phyloP scores from a whole-genome alignment of 2,113 vertebrate genomes.

The Axis porcinus region DNA sequence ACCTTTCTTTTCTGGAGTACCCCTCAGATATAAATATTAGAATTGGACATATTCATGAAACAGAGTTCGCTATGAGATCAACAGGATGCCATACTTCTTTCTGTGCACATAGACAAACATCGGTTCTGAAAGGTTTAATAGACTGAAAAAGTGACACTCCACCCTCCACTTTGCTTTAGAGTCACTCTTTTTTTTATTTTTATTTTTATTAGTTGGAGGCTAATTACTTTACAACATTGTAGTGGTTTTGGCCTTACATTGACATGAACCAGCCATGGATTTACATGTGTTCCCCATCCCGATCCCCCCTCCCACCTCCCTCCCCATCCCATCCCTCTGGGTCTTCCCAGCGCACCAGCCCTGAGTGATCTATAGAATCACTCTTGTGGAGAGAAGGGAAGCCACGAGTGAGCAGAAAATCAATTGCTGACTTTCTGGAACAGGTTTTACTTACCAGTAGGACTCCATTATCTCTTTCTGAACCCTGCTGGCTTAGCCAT shows the following conservation, averaged over 20 bases:
- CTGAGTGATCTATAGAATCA: neutral
- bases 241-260: no score
- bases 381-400: conserved; percentile 3
- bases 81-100: neutral
- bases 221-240: no score
- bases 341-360: no score
- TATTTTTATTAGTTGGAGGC: no score
- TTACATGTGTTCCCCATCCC: no score
- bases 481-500: conserved; percentile 49
- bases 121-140: conserved; percentile 21
- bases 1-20: neutral
- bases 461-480: conserved; percentile 53
- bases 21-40: neutral
- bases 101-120: neutral
- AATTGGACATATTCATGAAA: neutral
- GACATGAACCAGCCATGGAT: no score
- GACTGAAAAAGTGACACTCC: neutral
- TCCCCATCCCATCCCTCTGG: no score
- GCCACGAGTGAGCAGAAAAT: conserved; percentile 49
- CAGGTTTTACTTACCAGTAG: conserved; percentile 52
- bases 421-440: conserved; percentile 58
- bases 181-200: neutral
- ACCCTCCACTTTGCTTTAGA: conserved; percentile 10
- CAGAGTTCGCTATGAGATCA: conserved; percentile 5
- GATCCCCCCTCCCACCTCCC: no score